Conservation (phyloP, 2,113 vertebrate species). For the Gorsachius goisagi region DNA sequence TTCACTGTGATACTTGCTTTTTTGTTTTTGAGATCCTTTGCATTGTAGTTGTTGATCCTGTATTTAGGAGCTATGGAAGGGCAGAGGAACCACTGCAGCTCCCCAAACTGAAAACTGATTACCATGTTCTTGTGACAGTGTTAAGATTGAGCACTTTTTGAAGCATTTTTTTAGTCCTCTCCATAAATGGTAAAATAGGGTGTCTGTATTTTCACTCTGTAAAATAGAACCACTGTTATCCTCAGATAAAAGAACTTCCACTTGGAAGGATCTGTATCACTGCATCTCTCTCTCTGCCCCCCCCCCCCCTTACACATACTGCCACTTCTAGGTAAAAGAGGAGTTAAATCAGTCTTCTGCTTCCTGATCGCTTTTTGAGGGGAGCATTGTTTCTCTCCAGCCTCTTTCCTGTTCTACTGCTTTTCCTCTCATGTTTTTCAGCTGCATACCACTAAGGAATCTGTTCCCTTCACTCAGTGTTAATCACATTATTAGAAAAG, state of each 20-base stretch:
- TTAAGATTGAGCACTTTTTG: background rate
- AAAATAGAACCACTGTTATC: background rate
- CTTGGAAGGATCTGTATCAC: background rate
- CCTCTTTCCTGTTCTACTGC: background rate
- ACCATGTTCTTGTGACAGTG: background rate
- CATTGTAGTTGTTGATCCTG: background rate
- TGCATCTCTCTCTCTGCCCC: background rate
- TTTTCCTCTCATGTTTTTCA: background rate
- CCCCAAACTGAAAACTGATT: background rate
- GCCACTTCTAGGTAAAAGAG: background rate
- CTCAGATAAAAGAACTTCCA: background rate
- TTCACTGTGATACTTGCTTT: background rate
- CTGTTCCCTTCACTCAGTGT: background rate
- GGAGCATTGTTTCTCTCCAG: background rate
- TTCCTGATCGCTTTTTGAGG: background rate
- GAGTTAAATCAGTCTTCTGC: background rate
- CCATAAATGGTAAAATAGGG: background rate
- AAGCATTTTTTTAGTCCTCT: background rate
- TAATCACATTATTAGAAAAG: background rate
- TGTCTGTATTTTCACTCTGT: background rate
- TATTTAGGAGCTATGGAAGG: background rate
- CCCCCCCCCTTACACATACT: background rate
- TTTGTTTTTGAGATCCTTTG: background rate
- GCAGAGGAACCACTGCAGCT: background rate
- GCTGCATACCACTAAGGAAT: background rate